Base-by-base conservation (phyloP, 2,797 vertebrate genomes). In the Oreochromis mossambicus region DNA sequence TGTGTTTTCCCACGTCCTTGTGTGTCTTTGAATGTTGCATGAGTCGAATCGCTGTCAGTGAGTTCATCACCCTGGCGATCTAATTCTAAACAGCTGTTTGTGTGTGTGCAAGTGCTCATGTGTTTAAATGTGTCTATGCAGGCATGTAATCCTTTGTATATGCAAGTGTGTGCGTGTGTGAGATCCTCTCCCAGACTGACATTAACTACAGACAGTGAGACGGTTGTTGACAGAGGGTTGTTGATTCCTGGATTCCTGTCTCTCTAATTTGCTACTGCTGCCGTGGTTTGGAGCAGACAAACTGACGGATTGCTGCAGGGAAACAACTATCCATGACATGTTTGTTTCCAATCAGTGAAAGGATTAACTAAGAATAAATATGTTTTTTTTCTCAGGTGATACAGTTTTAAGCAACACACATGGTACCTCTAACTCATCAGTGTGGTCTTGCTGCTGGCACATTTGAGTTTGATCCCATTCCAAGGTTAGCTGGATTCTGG, bases 51-150 rank as follows among this genome's bases (percentile, higher is more conserved):
- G 10, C 92, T 94, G 91, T 94, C 90, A 92, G 81, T 63, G 88
- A 90, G 94, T 95, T 96, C 95, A 94, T 93, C 92, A 94, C 90
- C 86, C 91, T 61, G 86, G 15, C 81, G 32, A 13, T 38, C 41
- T 95, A 95, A 96, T 93, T 87, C 89, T 73, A 89, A 95, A 91
- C 95, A 96, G 92, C 95, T 96, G 95, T 87, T 56, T 83, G 70
- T 89, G 79, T 89, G 82, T 89, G 83, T 80, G 43, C 70, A 75
- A 75, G 17, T 50, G 70, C 26, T 50, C 14, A 19, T 50, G 68
- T 68, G 82, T 81, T 79, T 87, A 70, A 85, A 66, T 82, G 68
- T 81, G 88, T 78, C 61, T 81, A 43, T 79, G 84, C 76, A 85
- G 88, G 63, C 70, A 83, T 93, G 81, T 92, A 87, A 82, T 88